Conservation (phyloP, 2,888 invertebrate genomes). For the Cantharis flavilabris region DNA sequence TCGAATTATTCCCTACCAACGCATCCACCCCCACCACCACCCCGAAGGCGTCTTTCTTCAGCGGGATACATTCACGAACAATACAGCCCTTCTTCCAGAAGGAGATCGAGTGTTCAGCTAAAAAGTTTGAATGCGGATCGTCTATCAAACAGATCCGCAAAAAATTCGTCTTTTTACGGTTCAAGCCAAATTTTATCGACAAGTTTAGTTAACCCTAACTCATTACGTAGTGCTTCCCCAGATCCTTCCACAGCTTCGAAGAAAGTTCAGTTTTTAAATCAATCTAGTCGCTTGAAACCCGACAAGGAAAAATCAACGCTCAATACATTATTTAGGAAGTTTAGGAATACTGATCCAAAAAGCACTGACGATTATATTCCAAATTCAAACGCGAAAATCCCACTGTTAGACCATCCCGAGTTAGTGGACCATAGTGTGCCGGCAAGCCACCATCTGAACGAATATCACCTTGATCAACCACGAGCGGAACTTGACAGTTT, state of each 20-base stretch:
- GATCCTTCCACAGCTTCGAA: constrained; percentile 3
- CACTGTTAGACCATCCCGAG: neutral
- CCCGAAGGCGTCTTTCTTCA: constrained; percentile 25
- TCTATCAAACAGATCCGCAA: constrained; percentile 3
- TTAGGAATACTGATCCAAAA: neutral
- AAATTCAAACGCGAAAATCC: neutral
- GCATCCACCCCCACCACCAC: constrained; percentile 16
- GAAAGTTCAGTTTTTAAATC: constrained; percentile 13
- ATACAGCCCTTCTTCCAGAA: constrained; percentile 45
- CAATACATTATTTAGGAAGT: constrained; percentile 10
- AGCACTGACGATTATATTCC: neutral
- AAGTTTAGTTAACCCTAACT: constrained; percentile 16
- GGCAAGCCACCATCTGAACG: neutral
- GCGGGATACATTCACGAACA: constrained; percentile 51
- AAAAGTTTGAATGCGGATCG: constrained; percentile 32
- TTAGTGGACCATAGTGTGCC: neutral
- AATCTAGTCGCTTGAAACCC: neutral
- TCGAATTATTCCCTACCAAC: neutral
- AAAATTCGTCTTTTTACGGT: neutral
- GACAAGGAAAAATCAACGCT: constrained; percentile 4
- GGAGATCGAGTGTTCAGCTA: constrained; percentile 36
- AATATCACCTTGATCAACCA: neutral
- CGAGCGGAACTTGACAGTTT: neutral
- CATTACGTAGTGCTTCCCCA: constrained; percentile 17
- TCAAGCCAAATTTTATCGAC: neutral